phyloP scores from a whole-genome alignment of 2,113 vertebrate genomes.

The Psettodes erumei region DNA sequence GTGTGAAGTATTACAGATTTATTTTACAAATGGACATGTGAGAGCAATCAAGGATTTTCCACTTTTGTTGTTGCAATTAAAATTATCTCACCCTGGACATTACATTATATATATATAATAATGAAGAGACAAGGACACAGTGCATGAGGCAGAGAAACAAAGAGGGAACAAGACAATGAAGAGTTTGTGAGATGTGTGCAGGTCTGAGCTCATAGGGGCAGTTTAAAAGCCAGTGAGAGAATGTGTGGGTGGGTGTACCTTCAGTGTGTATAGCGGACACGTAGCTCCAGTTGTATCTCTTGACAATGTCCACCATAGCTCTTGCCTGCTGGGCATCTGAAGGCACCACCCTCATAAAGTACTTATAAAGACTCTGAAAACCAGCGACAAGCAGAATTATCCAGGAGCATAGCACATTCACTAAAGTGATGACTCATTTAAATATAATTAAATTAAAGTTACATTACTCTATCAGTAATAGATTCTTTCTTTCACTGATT shows the following conservation, averaged over 20 bases:
- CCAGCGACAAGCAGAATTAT: background rate
- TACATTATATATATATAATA: background rate
- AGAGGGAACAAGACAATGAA: background rate
- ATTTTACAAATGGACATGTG: background rate
- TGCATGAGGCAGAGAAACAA: background rate
- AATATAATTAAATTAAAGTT: conserved; percentile 10
- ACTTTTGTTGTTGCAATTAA: background rate
- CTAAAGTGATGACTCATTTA: background rate
- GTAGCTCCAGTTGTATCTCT: conserved; percentile 99
- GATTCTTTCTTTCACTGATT: background rate
- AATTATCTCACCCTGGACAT: background rate
- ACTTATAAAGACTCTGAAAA: conserved; percentile 90
- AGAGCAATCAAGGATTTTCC: background rate
- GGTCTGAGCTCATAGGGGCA: background rate
- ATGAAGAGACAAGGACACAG: background rate
- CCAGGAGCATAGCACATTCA: conserved; percentile 13
- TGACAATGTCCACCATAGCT: conserved; percentile 99
- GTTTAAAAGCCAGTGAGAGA: conserved; percentile 7
- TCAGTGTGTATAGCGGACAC: conserved; percentile 98
- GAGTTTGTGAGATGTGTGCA: background rate
- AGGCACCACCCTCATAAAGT: conserved; percentile 98
- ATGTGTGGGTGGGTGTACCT: conserved; percentile 77
- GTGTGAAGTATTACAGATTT: conserved; percentile 6
- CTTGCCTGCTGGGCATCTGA: conserved; percentile 96
- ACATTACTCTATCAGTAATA: background rate